Evolutionary conservation across 2,888 invertebrate genomes (phyloP).

Genomic region (Rhagium mordax): DNA sequence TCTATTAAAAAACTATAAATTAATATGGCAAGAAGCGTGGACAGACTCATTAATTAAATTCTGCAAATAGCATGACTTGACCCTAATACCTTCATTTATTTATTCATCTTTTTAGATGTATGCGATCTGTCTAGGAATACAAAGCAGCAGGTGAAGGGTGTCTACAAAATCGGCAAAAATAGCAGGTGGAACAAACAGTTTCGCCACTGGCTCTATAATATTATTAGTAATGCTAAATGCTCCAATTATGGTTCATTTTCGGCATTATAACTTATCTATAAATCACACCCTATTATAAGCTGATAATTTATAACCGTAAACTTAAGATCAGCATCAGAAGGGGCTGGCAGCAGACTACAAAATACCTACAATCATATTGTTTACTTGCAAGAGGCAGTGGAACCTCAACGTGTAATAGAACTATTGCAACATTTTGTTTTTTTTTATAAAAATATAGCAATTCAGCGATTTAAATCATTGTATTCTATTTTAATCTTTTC

Average conservation of each 20-base stretch:
- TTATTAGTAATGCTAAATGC: slow-evolving; percentile 29
- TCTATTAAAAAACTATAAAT: slow-evolving; percentile 1
- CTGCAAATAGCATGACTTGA: neutral
- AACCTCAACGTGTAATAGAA: no score
- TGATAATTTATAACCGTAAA: slow-evolving; percentile 12
- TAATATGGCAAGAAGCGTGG: slow-evolving; percentile 11
- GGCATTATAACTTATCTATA: slow-evolving; percentile 25
- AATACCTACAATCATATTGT: neutral
- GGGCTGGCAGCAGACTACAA: neutral
- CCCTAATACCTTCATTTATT: slow-evolving; percentile 20
- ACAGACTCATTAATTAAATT: slow-evolving; percentile 16
- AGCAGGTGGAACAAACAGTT: slow-evolving; percentile 22
- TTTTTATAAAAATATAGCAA: no score
- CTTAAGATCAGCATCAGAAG: neutral
- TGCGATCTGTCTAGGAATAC: slow-evolving; percentile 12
- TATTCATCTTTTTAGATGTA: neutral
- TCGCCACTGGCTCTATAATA: slow-evolving; percentile 23
- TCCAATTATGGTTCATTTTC: slow-evolving; percentile 19
- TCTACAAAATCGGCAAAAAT: slow-evolving; percentile 29
- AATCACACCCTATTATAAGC: slow-evolving; percentile 26
- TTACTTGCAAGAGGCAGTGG: neutral
- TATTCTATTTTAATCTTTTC: no score
- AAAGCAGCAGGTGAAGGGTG: slow-evolving; percentile 18
- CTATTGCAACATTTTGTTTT: no score
- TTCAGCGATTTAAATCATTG: no score